These are phyloP conservation scores for Tinamus major DNA, from an alignment of 2,797 vertebrate species.

Conservation along the genomic window DNA sequence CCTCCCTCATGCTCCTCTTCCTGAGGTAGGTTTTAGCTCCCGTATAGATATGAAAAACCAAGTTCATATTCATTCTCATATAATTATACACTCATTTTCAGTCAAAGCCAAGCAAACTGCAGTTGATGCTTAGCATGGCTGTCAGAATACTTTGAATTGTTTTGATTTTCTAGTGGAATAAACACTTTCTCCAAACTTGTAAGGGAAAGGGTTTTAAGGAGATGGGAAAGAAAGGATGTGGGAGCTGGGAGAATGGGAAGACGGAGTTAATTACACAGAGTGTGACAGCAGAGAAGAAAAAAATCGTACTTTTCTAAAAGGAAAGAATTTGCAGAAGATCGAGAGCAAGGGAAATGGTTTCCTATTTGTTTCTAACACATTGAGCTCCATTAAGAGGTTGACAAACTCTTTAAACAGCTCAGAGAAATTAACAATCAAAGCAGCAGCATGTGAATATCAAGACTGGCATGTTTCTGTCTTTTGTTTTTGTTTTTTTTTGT, in stretches of 20 bases:
- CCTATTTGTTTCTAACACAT: not conserved
- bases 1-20: too few relatives aligned
- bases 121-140: not conserved
- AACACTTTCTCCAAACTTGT: not conserved
- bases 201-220: not conserved
- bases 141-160: not conserved
- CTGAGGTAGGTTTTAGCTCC: not conserved
- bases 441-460: not conserved
- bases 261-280: constrained; percentile 27
- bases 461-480: not conserved
- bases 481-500: not conserved
- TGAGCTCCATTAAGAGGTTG: not conserved
- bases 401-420: constrained; percentile 16
- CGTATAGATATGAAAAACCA: accelerated
- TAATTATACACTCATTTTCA: not conserved
- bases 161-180: not conserved
- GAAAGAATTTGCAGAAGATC: not conserved
- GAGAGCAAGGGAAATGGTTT: not conserved
- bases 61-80: not conserved
- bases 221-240: constrained; percentile 8
- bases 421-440: not conserved
- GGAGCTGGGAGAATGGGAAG: constrained; percentile 4
- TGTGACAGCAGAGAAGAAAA: constrained; percentile 30
- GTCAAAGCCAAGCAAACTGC: not conserved
- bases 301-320: not conserved